These are phyloP conservation scores for Caenorhabditis briggsae DNA, from an alignment of 1,140 invertebrate species.

Conservation along the genomic window DNA sequence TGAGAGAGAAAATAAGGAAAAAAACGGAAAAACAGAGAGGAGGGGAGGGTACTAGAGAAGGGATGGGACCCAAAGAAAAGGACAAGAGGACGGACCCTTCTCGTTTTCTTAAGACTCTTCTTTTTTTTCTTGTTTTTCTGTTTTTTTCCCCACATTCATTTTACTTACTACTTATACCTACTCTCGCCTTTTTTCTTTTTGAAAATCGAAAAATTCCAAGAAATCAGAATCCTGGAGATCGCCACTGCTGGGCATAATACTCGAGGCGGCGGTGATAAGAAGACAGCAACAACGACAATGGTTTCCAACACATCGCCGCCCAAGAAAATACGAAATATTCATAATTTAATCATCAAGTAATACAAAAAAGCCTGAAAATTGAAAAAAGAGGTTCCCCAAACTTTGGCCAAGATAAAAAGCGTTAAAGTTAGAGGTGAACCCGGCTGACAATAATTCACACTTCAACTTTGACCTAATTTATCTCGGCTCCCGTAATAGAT, in stretches of 20 bases:
- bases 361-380: not conserved
- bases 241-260: not conserved
- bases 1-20: constrained; percentile 16
- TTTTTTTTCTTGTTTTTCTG: constrained; percentile 6
- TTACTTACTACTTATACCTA: not conserved
- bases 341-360: constrained; percentile 61
- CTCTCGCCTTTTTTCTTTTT: not conserved
- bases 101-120: not conserved
- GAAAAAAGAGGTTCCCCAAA: not conserved
- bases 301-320: not conserved
- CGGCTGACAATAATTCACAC: too few relatives aligned
- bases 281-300: not conserved
- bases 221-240: constrained; percentile 17
- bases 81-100: constrained; percentile 18
- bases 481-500: too few relatives aligned
- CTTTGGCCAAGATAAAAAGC: too few relatives aligned
- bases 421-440: too few relatives aligned
- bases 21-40: not conserved
- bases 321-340: constrained; percentile 58
- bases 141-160: not conserved
- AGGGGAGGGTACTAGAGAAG: not conserved
- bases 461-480: not conserved
- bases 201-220: not conserved
- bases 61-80: not conserved
- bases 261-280: not conserved